Conservation (phyloP, 2,797 vertebrate species). For the Rousettus madagascariensis region DNA sequence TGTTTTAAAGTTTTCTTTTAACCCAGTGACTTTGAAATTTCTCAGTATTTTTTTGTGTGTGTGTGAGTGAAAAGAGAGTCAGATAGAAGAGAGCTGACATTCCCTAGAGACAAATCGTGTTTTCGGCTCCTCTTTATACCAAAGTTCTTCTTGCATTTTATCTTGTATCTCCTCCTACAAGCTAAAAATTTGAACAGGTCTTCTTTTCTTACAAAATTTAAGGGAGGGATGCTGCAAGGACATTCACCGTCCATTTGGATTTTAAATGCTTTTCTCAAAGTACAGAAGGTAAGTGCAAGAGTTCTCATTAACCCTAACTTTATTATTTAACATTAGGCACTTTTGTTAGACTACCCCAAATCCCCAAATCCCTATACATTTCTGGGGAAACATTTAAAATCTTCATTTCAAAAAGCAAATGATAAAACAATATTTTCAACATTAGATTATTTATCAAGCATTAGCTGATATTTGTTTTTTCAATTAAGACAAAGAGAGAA, state of each 20-base stretch:
- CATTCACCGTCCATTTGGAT: background rate
- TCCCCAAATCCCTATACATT: background rate
- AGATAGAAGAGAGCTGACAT: conserved; percentile 61
- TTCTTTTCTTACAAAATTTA: conserved; percentile 55
- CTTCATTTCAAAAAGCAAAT: background rate
- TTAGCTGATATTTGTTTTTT: background rate
- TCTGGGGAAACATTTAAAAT: background rate
- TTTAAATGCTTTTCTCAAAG: background rate
- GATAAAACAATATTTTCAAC: background rate
- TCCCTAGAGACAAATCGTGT: conserved; percentile 62
- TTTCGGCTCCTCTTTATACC: conserved; percentile 58
- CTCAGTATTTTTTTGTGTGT: conserved; percentile 41
- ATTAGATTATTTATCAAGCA: conserved; percentile 12
- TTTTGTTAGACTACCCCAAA: background rate
- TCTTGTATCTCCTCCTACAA: conserved; percentile 63
- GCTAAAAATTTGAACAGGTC: conserved; percentile 50
- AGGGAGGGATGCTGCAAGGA: conserved; percentile 35
- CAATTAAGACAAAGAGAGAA: background rate
- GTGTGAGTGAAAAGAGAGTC: conserved; percentile 31
- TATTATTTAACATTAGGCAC: background rate
- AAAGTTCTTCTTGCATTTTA: conserved; percentile 68
- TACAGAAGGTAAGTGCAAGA: conserved; percentile 26
- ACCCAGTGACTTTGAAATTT: conserved; percentile 77
- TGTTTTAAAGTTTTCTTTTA: conserved; percentile 80
- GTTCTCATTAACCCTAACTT: background rate